Percentiles rank a stretch among this genome's conserved stretches.
Conservation (phyloP, 2,797 vertebrate species). For the Acipenser ruthenus region DNA sequence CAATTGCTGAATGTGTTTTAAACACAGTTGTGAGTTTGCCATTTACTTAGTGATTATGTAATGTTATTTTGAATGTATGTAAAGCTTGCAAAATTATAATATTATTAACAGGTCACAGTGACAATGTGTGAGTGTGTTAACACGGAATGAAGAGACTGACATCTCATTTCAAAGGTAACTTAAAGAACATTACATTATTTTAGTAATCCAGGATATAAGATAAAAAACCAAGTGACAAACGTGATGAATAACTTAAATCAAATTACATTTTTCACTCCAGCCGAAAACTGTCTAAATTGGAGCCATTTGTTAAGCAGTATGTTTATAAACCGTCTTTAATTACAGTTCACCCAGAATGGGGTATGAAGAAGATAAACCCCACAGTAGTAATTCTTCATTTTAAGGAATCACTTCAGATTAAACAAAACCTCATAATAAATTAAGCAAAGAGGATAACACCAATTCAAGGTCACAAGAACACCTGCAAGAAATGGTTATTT, state of each 20-base stretch:
- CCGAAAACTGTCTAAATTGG: constrained; percentile 30
- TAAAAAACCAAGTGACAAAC: constrained; percentile 35
- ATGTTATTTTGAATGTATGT: no score
- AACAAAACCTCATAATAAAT: constrained; percentile 21
- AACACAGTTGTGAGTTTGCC: no score
- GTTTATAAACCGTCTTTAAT: constrained; percentile 34
- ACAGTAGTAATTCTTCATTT: constrained; percentile 26
- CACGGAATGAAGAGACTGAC: constrained; percentile 40
- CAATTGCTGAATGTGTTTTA: no score
- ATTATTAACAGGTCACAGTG: constrained; percentile 44
- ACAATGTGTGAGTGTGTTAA: constrained; percentile 40
- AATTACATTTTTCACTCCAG: constrained; percentile 32
- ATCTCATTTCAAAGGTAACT: constrained; percentile 43
- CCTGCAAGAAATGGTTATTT: constrained; percentile 21
- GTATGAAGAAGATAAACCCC: constrained; percentile 28
- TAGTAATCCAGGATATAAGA: constrained; percentile 26
- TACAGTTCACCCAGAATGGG: constrained; percentile 28
- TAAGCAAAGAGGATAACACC: constrained; percentile 24
- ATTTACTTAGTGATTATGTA: no score
- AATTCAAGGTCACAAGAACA: constrained; percentile 35
- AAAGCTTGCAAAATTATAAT: constrained; percentile 36
- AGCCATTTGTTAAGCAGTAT: constrained; percentile 37
- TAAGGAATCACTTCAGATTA: constrained; percentile 23
- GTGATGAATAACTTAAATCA: constrained; percentile 39
- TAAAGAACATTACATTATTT: constrained; percentile 36